Evolutionary conservation across 2,888 invertebrate genomes (phyloP).

Genomic region (Pandemis heparana): DNA sequence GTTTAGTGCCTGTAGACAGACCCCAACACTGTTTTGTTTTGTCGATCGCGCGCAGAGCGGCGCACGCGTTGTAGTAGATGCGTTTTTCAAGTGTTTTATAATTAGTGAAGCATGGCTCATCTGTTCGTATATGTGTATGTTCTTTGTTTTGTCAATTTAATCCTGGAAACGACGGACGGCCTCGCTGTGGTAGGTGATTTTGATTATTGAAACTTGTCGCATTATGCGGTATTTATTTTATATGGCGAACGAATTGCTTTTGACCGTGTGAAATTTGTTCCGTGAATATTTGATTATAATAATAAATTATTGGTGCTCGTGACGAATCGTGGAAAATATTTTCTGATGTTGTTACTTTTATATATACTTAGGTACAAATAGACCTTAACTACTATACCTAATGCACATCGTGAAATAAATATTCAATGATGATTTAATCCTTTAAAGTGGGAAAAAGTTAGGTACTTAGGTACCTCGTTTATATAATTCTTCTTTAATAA

Average conservation of each 20-base stretch:
- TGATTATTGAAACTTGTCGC: constrained; percentile 29
- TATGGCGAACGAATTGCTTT: constrained; percentile 3
- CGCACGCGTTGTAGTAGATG: constrained; percentile 22
- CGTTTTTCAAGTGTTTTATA: constrained; percentile 20
- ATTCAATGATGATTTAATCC: neutral
- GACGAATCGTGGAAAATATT: neutral
- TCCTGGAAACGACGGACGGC: constrained; percentile 65
- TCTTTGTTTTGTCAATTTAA: constrained; percentile 63
- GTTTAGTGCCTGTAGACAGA: constrained; percentile 30
- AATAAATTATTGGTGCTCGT: neutral
- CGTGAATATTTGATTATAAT: neutral
- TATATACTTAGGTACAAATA: neutral
- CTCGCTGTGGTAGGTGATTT: constrained; percentile 64
- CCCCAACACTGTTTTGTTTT: constrained; percentile 42
- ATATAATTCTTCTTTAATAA: too few relatives aligned
- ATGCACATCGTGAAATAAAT: neutral
- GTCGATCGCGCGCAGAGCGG: constrained; percentile 21
- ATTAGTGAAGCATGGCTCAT: constrained; percentile 52
- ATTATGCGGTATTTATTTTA: constrained; percentile 10
- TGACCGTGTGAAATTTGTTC: neutral
- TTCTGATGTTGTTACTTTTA: neutral
- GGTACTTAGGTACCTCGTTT: too few relatives aligned
- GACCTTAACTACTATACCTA: too few relatives aligned
- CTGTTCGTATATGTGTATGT: constrained; percentile 59
- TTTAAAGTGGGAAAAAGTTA: too few relatives aligned